Conservation (phyloP, 2,113 vertebrate species). For the Aspidoscelis tigris region DNA sequence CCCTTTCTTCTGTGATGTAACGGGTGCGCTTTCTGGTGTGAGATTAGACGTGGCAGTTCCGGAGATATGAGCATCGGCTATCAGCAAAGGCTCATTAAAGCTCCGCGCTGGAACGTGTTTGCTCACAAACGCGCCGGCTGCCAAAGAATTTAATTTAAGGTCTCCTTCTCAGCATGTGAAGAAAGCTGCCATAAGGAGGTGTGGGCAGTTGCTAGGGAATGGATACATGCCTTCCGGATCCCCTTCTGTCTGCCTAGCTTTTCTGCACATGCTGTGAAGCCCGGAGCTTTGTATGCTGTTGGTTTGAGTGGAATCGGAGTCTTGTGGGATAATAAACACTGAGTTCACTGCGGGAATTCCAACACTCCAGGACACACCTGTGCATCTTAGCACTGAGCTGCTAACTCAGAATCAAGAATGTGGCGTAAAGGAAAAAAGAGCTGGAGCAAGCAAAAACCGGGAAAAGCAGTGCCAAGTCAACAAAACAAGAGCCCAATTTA, state of each 20-base stretch:
- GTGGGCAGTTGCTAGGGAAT: background rate
- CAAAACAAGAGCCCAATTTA: too few species aligned
- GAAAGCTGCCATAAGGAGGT: background rate
- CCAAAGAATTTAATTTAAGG: conserved; percentile 4
- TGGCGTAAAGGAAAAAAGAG: too few species aligned
- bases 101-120: background rate
- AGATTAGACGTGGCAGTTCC: conserved; percentile 10
- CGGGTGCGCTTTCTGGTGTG: conserved; percentile 1
- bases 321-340: background rate
- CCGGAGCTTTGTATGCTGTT: background rate
- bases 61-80: conserved; percentile 1
- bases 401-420: too few species aligned
- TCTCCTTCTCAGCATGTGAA: background rate
- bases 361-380: too few species aligned
- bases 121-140: conserved; percentile 2
- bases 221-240: background rate
- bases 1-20: conserved; percentile 10
- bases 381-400: too few species aligned
- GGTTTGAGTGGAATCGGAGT: background rate
- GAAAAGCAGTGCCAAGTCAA: too few species aligned
- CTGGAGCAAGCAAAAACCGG: too few species aligned
- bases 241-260: background rate
- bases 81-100: background rate
- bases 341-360: background rate
- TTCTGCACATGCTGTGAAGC: too few species aligned